phyloP scores from a whole-genome alignment of 1,140 invertebrate genomes.

The Phymastichus coffea region DNA sequence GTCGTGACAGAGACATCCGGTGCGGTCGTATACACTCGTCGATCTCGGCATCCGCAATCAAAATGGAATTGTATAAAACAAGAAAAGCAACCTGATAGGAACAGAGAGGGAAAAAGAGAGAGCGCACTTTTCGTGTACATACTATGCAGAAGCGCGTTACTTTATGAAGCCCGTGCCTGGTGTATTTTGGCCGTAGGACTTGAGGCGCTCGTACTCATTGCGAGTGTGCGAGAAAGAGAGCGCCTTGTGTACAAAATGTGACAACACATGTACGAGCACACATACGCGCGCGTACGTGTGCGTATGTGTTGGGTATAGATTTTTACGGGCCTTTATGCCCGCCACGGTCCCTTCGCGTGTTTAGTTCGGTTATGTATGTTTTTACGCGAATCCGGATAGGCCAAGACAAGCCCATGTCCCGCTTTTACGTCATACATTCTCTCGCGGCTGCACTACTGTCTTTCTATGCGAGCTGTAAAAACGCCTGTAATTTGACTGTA shows the following conservation, averaged over 20 bases:
- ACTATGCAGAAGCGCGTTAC: neutral
- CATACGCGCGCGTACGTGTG: conserved; percentile 24
- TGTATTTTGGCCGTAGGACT: neutral
- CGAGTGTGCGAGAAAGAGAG: neutral
- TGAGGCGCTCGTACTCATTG: neutral
- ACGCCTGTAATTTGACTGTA: too few species aligned
- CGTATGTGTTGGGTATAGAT: too few species aligned
- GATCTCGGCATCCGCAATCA: too few species aligned
- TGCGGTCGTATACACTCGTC: too few species aligned
- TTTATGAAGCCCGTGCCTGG: neutral
- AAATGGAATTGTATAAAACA: too few species aligned
- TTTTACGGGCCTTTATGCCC: conserved; percentile 29
- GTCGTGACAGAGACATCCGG: too few species aligned
- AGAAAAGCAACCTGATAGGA: too few species aligned
- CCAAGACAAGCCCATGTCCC: too few species aligned
- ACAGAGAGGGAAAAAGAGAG: too few species aligned
- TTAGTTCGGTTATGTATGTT: conserved; percentile 40
- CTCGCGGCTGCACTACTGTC: conserved; percentile 24
- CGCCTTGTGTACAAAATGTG: conserved; percentile 2
- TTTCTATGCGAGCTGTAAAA: too few species aligned
- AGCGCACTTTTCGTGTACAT: too few species aligned
- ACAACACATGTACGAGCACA: conserved; percentile 37
- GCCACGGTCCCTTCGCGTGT: conserved; percentile 33
- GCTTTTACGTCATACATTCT: conserved; percentile 35
- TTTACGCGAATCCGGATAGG: conserved; percentile 31